Percentiles rank a stretch among this genome's conserved stretches.
Conservation (phyloP, 2,888 invertebrate genomes). For the Notocelia uddmanniana region DNA sequence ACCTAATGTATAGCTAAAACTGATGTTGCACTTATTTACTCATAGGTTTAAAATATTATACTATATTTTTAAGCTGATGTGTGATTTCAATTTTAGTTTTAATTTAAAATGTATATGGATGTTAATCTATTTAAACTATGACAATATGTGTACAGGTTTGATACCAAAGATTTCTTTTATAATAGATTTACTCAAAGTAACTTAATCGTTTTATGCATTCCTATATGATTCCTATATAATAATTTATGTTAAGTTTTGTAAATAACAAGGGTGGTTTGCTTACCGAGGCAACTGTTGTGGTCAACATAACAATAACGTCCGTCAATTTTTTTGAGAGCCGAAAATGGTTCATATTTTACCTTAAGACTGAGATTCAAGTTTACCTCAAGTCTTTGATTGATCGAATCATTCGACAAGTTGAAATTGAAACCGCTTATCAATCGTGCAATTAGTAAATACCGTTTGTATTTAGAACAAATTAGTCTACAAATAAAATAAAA, state of each 20-base stretch:
- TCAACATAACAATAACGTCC: slow-evolving; percentile 25
- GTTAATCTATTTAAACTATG: slow-evolving; percentile 56
- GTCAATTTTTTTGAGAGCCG: slow-evolving; percentile 35
- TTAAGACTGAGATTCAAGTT: slow-evolving; percentile 41
- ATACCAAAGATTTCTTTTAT: slow-evolving; percentile 49
- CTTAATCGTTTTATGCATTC: slow-evolving; percentile 34
- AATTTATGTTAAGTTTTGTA: slow-evolving; percentile 30
- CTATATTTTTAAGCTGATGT: slow-evolving; percentile 49
- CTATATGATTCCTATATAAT: slow-evolving; percentile 33
- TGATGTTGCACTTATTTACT: slow-evolving; percentile 53
- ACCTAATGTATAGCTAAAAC: slow-evolving; percentile 52
- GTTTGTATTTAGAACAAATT: background rate
- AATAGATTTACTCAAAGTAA: slow-evolving; percentile 11
- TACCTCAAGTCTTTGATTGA: slow-evolving; percentile 18
- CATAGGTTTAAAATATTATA: slow-evolving; percentile 47
- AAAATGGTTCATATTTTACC: slow-evolving; percentile 9
- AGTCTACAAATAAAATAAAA: slow-evolving; percentile 2
- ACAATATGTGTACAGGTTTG: slow-evolving; percentile 68
- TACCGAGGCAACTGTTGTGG: slow-evolving; percentile 33
- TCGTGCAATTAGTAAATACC: slow-evolving; percentile 19
- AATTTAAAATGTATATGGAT: slow-evolving; percentile 53
- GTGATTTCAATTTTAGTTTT: slow-evolving; percentile 53
- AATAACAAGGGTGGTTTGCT: slow-evolving; percentile 19
- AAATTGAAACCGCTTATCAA: slow-evolving; percentile 8
- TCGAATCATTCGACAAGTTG: background rate